Percentiles rank a stretch among this genome's conserved stretches.
These are phyloP conservation scores for Sylvicola fuscatus DNA, from an alignment of 2,888 invertebrate species.

Conservation along the genomic window DNA sequence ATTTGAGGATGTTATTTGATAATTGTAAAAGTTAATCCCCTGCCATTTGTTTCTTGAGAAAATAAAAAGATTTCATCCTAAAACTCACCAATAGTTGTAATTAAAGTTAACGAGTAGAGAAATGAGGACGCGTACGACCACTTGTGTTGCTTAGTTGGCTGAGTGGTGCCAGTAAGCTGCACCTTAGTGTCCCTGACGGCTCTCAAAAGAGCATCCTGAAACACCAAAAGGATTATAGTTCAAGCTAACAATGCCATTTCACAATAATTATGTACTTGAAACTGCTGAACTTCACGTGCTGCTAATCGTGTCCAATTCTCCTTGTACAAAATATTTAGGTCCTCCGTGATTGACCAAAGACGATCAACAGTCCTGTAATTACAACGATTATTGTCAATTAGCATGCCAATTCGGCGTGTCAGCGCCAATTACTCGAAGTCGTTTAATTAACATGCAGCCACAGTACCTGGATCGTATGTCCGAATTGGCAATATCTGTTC, in stretches of 20 bases:
- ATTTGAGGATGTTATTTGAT: too few relatives aligned
- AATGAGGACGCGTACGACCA: constrained; percentile 89
- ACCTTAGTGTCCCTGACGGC: constrained; percentile 24
- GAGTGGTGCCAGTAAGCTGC: constrained; percentile 23
- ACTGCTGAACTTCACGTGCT: constrained; percentile 67
- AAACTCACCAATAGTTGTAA: constrained; percentile 86
- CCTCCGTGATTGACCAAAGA: constrained; percentile 70
- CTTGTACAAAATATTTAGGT: constrained; percentile 72
- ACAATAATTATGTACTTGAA: constrained; percentile 35
- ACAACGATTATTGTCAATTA: neutral
- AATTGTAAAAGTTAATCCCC: too few relatives aligned
- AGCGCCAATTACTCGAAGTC: too few relatives aligned
- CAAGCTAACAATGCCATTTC: neutral
- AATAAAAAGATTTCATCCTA: too few relatives aligned
- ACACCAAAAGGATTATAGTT: neutral
- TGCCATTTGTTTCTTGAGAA: too few relatives aligned
- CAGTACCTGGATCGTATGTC: constrained; percentile 38
- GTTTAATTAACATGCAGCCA: too few relatives aligned
- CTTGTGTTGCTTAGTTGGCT: constrained; percentile 33
- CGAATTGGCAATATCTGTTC: constrained; percentile 30
- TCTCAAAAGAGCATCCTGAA: constrained; percentile 24
- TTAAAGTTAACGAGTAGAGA: constrained; percentile 79
- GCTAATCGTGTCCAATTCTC: constrained; percentile 82
- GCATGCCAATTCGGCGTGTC: neutral
- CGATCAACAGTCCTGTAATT: constrained; percentile 45